Evolutionary conservation across 2,888 invertebrate species (phyloP).

Genomic region (Bimastos eiseni): DNA sequence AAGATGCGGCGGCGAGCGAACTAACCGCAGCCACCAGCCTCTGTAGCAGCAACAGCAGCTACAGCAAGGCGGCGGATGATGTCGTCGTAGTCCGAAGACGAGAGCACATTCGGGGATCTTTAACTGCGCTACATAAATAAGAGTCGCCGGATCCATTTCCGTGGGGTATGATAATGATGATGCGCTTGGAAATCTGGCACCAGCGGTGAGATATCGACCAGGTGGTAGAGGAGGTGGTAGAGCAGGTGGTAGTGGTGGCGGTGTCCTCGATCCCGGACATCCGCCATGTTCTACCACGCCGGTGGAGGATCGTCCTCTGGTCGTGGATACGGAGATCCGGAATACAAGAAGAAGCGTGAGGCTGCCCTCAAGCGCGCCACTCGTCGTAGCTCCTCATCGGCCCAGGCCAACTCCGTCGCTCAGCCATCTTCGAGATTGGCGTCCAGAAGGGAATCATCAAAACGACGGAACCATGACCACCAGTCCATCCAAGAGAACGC

Average conservation of each 20-base stretch:
- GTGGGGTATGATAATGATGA: background rate
- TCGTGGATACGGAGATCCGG: background rate
- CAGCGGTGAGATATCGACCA: background rate
- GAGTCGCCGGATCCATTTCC: background rate
- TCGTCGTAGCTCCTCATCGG: background rate
- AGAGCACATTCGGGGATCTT: background rate
- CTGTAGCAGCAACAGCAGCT: background rate
- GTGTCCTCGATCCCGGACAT: background rate
- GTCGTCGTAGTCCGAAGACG: background rate
- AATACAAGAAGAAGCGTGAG: background rate
- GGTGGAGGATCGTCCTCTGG: background rate
- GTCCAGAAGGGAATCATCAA: background rate
- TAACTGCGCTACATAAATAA: constrained; percentile 2
- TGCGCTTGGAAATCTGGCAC: background rate
- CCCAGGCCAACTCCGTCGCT: background rate
- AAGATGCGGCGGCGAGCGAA: background rate
- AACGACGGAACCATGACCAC: background rate
- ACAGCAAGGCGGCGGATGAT: background rate
- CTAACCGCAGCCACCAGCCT: background rate
- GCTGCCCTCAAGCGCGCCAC: background rate
- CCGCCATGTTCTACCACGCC: constrained; percentile 15
- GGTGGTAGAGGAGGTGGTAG: background rate
- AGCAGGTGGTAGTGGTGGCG: background rate
- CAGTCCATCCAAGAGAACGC: too few relatives aligned
- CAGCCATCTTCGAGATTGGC: background rate